Evolutionary conservation across 2,888 invertebrate species (phyloP).

Genomic region (Acronicta alni): DNA sequence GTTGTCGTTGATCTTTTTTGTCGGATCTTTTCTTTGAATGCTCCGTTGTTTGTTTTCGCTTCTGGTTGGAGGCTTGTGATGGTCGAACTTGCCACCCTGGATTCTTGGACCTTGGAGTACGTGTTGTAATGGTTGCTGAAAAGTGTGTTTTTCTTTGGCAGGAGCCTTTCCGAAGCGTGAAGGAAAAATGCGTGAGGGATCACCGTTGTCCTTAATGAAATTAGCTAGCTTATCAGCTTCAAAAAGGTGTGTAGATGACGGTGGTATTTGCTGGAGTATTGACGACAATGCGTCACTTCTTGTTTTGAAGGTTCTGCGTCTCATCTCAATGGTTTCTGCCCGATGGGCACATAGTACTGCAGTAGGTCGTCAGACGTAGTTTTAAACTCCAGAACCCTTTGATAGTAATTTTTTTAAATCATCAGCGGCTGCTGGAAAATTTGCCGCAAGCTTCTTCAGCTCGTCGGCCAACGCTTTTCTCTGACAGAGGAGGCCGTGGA

Average conservation of each 20-base stretch:
- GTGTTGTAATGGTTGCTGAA: not conserved
- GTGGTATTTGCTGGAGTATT: slow-evolving; percentile 10
- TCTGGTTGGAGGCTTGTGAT: slow-evolving; percentile 1
- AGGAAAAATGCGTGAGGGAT: not conserved
- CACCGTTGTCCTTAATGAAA: slow-evolving; percentile 12
- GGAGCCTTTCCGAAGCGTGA: not conserved
- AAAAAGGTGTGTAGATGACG: slow-evolving; percentile 16
- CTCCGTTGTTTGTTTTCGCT: slow-evolving; percentile 3
- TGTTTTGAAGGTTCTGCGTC: slow-evolving; percentile 17
- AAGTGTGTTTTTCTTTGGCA: too few species aligned
- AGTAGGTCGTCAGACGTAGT: slow-evolving; percentile 33
- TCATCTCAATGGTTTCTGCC: slow-evolving; percentile 31
- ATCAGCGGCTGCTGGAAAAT: slow-evolving; percentile 13
- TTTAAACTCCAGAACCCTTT: slow-evolving; percentile 23
- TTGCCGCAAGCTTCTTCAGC: slow-evolving; percentile 10
- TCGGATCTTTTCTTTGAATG: slow-evolving; percentile 2
- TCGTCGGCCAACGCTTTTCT: slow-evolving; percentile 26
- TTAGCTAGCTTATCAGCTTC: slow-evolving; percentile 4
- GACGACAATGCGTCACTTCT: slow-evolving; percentile 8
- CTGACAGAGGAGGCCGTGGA: slow-evolving; percentile 30
- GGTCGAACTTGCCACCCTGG: slow-evolving; percentile 11
- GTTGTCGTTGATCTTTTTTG: slow-evolving; percentile 8
- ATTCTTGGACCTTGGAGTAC: slow-evolving; percentile 3
- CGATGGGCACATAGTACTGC: slow-evolving; percentile 40
- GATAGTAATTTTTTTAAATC: slow-evolving; percentile 13